Percentiles rank a stretch among this genome's conserved stretches.
Conservation (phyloP, 2,888 invertebrate species). For the Vandiemenella viatica region DNA sequence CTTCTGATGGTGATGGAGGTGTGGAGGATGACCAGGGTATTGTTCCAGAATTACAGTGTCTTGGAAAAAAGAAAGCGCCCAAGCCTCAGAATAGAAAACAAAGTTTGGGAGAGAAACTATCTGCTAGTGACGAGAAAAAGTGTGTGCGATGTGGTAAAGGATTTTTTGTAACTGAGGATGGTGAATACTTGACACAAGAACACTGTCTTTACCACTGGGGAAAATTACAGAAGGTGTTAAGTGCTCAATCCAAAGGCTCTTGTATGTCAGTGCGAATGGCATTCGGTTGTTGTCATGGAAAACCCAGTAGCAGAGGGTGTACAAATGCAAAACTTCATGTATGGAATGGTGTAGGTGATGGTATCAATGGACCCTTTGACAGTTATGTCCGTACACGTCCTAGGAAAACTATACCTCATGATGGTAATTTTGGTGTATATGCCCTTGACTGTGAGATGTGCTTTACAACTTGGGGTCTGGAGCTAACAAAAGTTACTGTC, state of each 20-base stretch:
- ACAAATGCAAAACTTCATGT: slow-evolving; percentile 51
- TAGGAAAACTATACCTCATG: slow-evolving; percentile 31
- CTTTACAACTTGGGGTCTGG: slow-evolving; percentile 72
- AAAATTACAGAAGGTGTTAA: slow-evolving; percentile 36
- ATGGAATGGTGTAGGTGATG: slow-evolving; percentile 55
- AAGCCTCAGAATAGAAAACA: slow-evolving; percentile 18
- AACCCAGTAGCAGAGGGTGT: slow-evolving; percentile 45
- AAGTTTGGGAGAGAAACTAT: background rate
- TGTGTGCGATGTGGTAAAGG: slow-evolving; percentile 58
- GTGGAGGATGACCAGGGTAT: slow-evolving; percentile 18
- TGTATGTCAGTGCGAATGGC: slow-evolving; percentile 12
- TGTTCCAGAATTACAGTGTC: slow-evolving; percentile 36
- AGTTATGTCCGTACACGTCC: slow-evolving; percentile 46
- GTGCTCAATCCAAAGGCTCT: slow-evolving; percentile 16
- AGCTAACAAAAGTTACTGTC: slow-evolving; percentile 76
- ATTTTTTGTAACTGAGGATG: slow-evolving; percentile 54
- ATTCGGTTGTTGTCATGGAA: slow-evolving; percentile 49
- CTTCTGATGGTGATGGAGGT: slow-evolving; percentile 15
- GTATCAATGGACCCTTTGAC: slow-evolving; percentile 56
- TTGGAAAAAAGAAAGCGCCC: slow-evolving; percentile 37
- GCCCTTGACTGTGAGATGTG: slow-evolving; percentile 97
- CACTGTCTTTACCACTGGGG: slow-evolving; percentile 84
- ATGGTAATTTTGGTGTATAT: slow-evolving; percentile 42
- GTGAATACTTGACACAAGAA: slow-evolving; percentile 56
- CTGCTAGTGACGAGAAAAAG: slow-evolving; percentile 22